phyloP scores from a whole-genome alignment of 2,113 vertebrate genomes.

The Macquaria australasica region DNA sequence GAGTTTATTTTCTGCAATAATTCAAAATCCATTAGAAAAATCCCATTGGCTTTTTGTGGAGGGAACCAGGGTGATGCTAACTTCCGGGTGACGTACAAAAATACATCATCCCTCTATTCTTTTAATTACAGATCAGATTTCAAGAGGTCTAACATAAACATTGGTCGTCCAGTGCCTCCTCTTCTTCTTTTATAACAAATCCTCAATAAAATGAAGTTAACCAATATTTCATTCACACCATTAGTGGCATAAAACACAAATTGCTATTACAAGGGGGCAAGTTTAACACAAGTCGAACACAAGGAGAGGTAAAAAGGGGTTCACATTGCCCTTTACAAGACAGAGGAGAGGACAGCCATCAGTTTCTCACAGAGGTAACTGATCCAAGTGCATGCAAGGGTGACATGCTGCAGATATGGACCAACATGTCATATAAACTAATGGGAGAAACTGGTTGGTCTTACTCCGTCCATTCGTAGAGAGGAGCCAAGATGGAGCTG shows the following conservation, averaged over 20 bases:
- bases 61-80: too few relatives aligned
- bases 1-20: too few relatives aligned
- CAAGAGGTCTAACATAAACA: too few relatives aligned
- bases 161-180: background rate
- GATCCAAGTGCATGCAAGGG: slow-evolving; percentile 52
- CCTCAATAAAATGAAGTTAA: background rate
- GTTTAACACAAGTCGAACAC: background rate
- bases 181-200: background rate
- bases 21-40: too few relatives aligned
- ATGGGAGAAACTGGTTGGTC: slow-evolving; percentile 39
- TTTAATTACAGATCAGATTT: background rate
- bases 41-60: too few relatives aligned
- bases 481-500: slow-evolving; percentile 61
- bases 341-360: slow-evolving; percentile 3
- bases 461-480: slow-evolving; percentile 72
- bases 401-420: slow-evolving; percentile 54
- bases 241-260: background rate
- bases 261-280: background rate
- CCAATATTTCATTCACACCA: background rate
- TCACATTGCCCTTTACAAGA: background rate
- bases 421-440: background rate
- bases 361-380: background rate
- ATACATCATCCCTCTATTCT: background rate
- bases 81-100: too few relatives aligned
- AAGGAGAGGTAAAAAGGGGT: background rate